Evolutionary conservation across 2,797 vertebrate genomes (phyloP).

Genomic region (Notoglanidium macrostoma): DNA sequence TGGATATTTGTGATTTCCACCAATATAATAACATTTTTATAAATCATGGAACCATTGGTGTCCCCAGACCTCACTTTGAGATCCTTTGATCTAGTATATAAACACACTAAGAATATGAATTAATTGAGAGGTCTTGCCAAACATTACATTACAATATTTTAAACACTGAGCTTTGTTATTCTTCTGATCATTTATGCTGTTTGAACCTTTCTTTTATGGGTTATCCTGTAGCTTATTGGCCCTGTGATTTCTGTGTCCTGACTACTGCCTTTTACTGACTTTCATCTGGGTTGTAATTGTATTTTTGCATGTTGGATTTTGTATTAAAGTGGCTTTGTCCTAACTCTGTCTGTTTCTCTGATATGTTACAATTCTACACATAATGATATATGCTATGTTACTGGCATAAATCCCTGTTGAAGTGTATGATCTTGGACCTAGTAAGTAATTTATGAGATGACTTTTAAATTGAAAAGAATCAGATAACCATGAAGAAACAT

Average conservation of each 20-base stretch:
- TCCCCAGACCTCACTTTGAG: background rate
- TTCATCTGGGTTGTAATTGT: background rate
- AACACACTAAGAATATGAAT: background rate
- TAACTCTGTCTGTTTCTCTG: background rate
- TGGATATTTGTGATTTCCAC: background rate
- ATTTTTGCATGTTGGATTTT: background rate
- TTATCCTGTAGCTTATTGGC: background rate
- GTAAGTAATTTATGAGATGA: background rate
- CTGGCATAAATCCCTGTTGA: background rate
- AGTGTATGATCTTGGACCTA: background rate
- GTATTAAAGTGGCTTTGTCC: background rate
- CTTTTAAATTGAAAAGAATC: background rate
- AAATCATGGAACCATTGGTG: background rate
- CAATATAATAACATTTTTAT: background rate
- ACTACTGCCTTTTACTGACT: background rate
- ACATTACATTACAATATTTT: background rate
- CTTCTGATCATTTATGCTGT: background rate
- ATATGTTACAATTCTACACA: background rate
- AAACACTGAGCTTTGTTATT: background rate
- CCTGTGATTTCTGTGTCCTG: background rate
- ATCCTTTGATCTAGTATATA: background rate
- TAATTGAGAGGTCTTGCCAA: background rate
- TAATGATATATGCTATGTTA: background rate
- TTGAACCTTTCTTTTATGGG: background rate
- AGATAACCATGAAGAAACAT: background rate